A percentile compares a stretch with the other conserved stretches of the same genome.
Evolutionary conservation across 2,113 vertebrate genomes (phyloP).

Genomic region (Atractosteus spatula): DNA sequence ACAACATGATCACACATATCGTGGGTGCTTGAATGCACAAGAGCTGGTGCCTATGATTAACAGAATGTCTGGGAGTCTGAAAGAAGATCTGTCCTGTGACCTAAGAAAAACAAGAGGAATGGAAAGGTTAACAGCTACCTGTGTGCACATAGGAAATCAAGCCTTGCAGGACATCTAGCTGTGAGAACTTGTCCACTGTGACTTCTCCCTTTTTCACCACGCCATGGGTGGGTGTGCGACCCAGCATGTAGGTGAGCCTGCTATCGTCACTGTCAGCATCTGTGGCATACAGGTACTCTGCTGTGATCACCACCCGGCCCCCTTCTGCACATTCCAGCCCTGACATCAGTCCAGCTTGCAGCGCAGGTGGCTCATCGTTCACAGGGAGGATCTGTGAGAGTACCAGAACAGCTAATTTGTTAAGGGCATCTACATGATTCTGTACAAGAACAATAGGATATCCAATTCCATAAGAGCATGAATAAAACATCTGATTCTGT

Average conservation of each 20-base stretch:
- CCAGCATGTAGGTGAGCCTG: slow-evolving; percentile 53
- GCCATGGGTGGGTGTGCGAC: slow-evolving; percentile 40
- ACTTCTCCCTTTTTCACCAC: slow-evolving; percentile 50
- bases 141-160: slow-evolving; percentile 59
- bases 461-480: too few species aligned
- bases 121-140: slow-evolving; percentile 33
- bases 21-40: too few species aligned
- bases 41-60: too few species aligned
- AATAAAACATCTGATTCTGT: too few species aligned
- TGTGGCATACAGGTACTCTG: slow-evolving; percentile 58
- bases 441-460: too few species aligned
- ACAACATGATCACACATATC: too few species aligned
- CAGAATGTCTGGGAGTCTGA: too few species aligned
- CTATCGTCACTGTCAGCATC: slow-evolving; percentile 59
- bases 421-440: too few species aligned
- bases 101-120: too few species aligned
- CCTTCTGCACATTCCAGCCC: slow-evolving; percentile 51
- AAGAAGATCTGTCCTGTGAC: too few species aligned
- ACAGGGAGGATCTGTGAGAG: slow-evolving; percentile 45
- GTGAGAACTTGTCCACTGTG: slow-evolving; percentile 59
- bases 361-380: slow-evolving; percentile 58
- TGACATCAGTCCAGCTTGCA: slow-evolving; percentile 43
- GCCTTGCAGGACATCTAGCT: slow-evolving; percentile 61
- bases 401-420: neutral
- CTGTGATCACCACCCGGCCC: slow-evolving; percentile 46